Base-by-base conservation (phyloP, 2,113 vertebrate species). In the Thomomys bottae region DNA sequence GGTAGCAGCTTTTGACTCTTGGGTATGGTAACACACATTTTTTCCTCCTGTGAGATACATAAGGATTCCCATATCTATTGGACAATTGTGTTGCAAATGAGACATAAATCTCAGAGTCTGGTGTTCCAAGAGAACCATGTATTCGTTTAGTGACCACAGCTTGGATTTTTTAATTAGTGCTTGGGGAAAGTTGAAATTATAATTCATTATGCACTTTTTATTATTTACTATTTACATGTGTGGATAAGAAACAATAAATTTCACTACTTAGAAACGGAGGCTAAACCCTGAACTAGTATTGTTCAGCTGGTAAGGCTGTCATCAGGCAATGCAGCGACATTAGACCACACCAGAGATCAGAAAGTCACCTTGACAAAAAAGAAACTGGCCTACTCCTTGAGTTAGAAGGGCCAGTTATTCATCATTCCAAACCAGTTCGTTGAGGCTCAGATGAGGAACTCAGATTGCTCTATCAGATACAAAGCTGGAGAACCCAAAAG, bases 171-270 rank as follows among this genome's bases (percentile, higher is more conserved):
- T 79, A 89, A 92, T n/a, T n/a, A 89, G 72, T 86, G 71, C 95
- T 96, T 78, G 28, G n/a, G 7, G 28, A 94, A 94, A 96, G 84
- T 72, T 86, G 85, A 96, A 96, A 97, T 96, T 97, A 93, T 68
- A 96, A 93, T 94, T 84, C 87, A 85, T 95, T 84, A 90, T 91
- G 94, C 83, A 95, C 75, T 96, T 95, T 96, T 88, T 96, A 88
- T 97, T 95, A 93, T 96, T 97, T 97, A 61, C 92, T 82, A 90
- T 97, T 97, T 54, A 54, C 49, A 93, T 94, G 94, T 97, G 92
- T 95, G 94, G 94, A 96, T 94, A 96, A 86, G 82, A 93, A 97
- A 96, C 97, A 97, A 97, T 97, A 97, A 97, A 98, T 97, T 97
- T 96, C 59, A 89, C 90, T 91, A 96, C 94, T 97, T 97, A 97